A percentile compares a stretch with the other conserved stretches of the same genome.
phyloP scores from a whole-genome alignment of 92 coral and sea anemone genomes.

The Siderastrea radians region DNA sequence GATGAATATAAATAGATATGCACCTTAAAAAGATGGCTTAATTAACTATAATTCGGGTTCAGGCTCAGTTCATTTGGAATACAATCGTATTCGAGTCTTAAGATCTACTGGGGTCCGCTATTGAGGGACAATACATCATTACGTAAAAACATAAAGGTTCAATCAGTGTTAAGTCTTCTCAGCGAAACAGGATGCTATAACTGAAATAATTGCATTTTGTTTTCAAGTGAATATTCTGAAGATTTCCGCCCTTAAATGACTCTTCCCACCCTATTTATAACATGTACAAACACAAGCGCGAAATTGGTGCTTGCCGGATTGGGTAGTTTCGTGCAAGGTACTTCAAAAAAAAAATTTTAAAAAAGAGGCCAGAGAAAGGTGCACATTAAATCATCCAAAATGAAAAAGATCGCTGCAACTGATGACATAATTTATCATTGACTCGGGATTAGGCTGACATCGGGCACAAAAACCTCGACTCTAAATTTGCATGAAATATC shows the following conservation, averaged over 20 bases:
- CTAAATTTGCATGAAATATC: neutral
- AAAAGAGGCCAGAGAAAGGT: neutral
- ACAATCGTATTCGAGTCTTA: neutral
- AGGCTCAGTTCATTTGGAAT: neutral
- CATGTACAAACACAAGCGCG: neutral
- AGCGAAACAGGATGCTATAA: neutral
- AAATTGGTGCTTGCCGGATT: neutral
- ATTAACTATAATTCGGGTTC: neutral
- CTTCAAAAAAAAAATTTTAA: neutral
- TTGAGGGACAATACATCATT: neutral
- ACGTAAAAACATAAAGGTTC: neutral
- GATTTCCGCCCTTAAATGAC: neutral
- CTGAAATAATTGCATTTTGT: slow-evolving; percentile 6
- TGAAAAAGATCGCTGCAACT: no score
- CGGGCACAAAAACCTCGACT: neutral
- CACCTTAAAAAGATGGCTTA: neutral
- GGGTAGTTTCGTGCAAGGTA: neutral
- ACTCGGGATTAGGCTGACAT: neutral
- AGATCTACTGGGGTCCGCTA: neutral
- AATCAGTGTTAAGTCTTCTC: neutral
- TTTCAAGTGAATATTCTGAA: slow-evolving; percentile 10
- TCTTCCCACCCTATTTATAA: neutral
- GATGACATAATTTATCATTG: neutral
- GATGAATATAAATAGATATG: neutral
- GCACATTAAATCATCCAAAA: no score